A percentile compares a stretch with the other conserved stretches of the same genome.
Conservation (phyloP, 2,113 vertebrate genomes). For the Channa maculata region DNA sequence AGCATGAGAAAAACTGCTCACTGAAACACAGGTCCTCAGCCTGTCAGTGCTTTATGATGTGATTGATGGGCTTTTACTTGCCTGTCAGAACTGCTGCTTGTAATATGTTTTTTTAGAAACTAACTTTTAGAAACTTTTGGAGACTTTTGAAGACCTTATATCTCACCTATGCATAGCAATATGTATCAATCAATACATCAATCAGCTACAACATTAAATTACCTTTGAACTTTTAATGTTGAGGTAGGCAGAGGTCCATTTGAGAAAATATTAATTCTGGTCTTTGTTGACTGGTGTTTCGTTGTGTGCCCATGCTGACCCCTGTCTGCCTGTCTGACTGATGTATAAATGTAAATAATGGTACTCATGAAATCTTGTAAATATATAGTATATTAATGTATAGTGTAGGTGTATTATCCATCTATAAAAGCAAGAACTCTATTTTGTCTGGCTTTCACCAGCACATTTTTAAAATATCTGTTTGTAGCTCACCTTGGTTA, state of each 20-base stretch:
- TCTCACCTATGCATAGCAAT: too few species aligned
- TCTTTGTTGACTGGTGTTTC: too few species aligned
- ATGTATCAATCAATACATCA: too few species aligned
- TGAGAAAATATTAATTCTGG: too few species aligned
- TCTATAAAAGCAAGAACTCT: constrained; percentile 8
- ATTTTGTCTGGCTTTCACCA: background rate
- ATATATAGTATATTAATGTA: too few species aligned
- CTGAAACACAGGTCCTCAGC: background rate
- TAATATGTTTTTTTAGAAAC: background rate
- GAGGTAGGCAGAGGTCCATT: too few species aligned
- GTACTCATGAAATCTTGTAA: constrained; percentile 33
- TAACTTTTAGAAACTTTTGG: too few species aligned
- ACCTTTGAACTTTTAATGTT: too few species aligned
- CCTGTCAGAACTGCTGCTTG: background rate
- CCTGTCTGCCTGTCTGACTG: too few species aligned
- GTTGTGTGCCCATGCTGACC: too few species aligned
- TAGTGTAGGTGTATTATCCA: background rate
- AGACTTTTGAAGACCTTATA: too few species aligned
- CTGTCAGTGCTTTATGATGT: background rate
- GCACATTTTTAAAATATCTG: background rate
- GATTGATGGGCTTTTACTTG: constrained; percentile 5
- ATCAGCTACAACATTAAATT: too few species aligned
- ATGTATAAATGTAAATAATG: background rate
- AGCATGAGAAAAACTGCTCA: background rate
- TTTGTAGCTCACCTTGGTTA: background rate